phyloP scores from a whole-genome alignment of 2,113 vertebrate genomes.

The Uropsilus gracilis region DNA sequence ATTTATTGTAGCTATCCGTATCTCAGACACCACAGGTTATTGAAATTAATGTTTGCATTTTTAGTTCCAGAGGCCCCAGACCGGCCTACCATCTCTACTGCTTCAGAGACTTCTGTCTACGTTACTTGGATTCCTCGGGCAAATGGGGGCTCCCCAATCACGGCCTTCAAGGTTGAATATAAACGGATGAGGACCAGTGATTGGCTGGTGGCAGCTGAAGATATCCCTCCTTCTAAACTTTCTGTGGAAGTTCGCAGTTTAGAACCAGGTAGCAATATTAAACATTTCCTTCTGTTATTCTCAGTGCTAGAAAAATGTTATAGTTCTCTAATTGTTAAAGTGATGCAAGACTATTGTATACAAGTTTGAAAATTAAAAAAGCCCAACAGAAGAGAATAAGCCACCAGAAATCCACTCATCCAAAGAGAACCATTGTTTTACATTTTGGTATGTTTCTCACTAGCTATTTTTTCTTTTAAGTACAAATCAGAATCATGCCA shows the following conservation, averaged over 20 bases:
- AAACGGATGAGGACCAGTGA: slow-evolving; percentile 89
- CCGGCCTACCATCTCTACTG: slow-evolving; percentile 95
- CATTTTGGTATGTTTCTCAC: background rate
- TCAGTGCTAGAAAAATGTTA: background rate
- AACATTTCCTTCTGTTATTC: background rate
- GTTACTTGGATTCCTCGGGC: slow-evolving; percentile 98
- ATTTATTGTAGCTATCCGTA: background rate
- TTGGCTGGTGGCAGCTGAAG: slow-evolving; percentile 94
- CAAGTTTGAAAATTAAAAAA: slow-evolving; percentile 31
- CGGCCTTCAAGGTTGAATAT: slow-evolving; percentile 96
- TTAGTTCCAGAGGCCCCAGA: slow-evolving; percentile 97
- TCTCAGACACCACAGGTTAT: background rate
- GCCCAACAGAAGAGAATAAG: background rate
- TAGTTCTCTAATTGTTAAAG: background rate
- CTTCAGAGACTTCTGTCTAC: slow-evolving; percentile 94
- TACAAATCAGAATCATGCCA: background rate
- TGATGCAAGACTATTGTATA: background rate
- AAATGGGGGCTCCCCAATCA: slow-evolving; percentile 97
- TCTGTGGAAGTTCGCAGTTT: slow-evolving; percentile 96
- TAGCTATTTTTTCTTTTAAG: background rate
- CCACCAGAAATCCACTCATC: background rate
- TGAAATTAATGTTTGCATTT: slow-evolving; percentile 28
- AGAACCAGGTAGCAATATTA: slow-evolving; percentile 90
- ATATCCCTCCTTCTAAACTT: slow-evolving; percentile 96
- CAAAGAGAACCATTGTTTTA: background rate